Evolutionary conservation across 2,888 invertebrate species (phyloP), one percentile per base, ranked within the genome.

Genomic region (Meandrusa payeni): DNA sequence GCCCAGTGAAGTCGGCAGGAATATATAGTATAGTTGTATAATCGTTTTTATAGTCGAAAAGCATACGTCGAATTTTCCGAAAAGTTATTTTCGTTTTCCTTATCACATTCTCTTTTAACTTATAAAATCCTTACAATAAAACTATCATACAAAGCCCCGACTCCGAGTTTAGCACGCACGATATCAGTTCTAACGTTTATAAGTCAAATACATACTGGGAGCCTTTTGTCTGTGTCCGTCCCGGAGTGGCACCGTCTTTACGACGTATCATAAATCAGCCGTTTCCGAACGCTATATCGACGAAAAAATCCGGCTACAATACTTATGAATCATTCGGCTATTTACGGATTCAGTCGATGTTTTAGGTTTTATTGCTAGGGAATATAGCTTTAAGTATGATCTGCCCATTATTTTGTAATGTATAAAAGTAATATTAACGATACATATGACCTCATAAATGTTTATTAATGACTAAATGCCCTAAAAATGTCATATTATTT

Each of bases 161-260:
- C 12, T 7, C n/a, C 2, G 11, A 5, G n/a, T 29, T 26, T 13
- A 17, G 13, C 33, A 41, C 33, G 33, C 33, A 33, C 17, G 11
- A 11, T 26, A 12, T 32, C 23, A n/a, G n/a, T 4, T 12, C 17
- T n/a, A 17, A 12, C 7, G 34, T 23, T 11, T 7, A 41, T 26
- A 31, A 41, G 26, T 33, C 22, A 5, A 33, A 41, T 33, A 33
- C 33, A 24, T 33, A 13, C 4, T 7, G 1, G 34, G 13, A 15
- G 15, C 28, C 17, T 34, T 34, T 28, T 9, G 15, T 39, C 34
- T 17, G 41, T 42, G 36, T 34, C 41, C 23, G 37, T 17, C 29
- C 10, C 43, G 31, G 17, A 24, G 37, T 43, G 36, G 43, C 37
- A 43, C 43, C 31, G 37, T 31, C 29, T 43, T 43, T 43, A 43